Evolutionary conservation across 2,797 vertebrate species (phyloP).

Genomic region (Epinephelus coioides): DNA sequence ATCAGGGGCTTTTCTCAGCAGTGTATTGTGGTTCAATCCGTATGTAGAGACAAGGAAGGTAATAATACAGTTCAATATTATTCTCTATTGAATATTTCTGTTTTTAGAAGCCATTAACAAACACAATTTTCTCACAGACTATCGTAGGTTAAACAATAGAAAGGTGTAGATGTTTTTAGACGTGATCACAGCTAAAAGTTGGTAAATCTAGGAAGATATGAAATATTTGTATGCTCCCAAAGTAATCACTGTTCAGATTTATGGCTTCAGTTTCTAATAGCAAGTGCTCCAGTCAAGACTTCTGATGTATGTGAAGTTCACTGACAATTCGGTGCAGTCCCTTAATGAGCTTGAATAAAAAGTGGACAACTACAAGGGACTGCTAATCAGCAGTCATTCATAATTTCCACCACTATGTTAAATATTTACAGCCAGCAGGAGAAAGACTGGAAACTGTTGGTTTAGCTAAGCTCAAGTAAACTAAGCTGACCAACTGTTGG

Average conservation of each 20-base stretch:
- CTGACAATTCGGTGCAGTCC: not conserved
- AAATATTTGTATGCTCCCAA: not conserved
- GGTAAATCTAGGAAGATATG: not conserved
- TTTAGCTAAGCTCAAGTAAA: no score
- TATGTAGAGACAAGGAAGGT: not conserved
- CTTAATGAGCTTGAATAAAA: not conserved
- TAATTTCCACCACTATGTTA: not conserved
- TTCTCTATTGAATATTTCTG: not conserved
- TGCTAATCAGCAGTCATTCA: not conserved
- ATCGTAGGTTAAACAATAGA: not conserved
- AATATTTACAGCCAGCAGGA: no score
- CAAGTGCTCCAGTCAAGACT: not conserved
- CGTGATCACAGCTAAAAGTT: not conserved
- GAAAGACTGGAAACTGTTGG: no score
- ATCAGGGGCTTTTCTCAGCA: no score
- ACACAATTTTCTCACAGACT: not conserved
- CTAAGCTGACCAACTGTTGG: no score
- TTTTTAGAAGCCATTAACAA: not conserved
- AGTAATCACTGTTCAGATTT: not conserved
- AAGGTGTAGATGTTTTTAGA: not conserved
- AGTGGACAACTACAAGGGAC: not conserved
- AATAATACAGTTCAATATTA: not conserved
- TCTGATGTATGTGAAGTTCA: not conserved
- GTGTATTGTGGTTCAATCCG: not conserved
- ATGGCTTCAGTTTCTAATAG: not conserved